Conservation (phyloP, 2,888 invertebrate genomes). For the Pseudococcus jackbeardsleyi region DNA sequence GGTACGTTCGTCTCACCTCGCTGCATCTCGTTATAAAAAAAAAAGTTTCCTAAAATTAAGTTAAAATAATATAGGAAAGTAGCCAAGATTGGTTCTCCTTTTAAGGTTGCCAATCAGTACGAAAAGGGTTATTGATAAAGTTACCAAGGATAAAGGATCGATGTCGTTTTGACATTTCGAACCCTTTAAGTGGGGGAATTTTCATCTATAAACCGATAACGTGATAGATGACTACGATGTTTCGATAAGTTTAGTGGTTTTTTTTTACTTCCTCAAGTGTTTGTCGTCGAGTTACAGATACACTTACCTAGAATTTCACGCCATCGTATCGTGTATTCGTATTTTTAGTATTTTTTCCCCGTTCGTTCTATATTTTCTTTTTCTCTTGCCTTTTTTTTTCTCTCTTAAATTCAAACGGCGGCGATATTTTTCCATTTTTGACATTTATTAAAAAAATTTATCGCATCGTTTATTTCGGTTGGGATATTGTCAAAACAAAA, state of each 20-base stretch:
- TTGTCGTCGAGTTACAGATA: conserved; percentile 2
- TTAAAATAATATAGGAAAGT: conserved; percentile 30
- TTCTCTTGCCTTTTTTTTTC: background rate
- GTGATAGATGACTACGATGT: conserved; percentile 23
- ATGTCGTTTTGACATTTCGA: conserved; percentile 41
- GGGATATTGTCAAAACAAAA: conserved; percentile 49
- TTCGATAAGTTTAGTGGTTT: background rate
- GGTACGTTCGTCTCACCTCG: background rate
- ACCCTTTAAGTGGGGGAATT: conserved; percentile 5
- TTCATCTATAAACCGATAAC: background rate
- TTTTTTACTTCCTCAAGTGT: background rate
- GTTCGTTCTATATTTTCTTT: background rate
- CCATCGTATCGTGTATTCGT: background rate
- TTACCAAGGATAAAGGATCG: conserved; percentile 3
- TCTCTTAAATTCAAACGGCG: conserved; percentile 32
- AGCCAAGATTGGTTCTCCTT: background rate
- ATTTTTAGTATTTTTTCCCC: background rate
- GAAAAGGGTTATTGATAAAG: conserved; percentile 29
- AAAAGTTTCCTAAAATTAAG: background rate
- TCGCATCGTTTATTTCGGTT: conserved; percentile 54
- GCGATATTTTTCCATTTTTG: conserved; percentile 49
- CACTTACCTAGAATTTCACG: background rate
- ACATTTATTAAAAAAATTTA: conserved; percentile 55
- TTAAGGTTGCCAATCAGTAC: background rate
- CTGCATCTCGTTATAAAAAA: background rate